Percentiles rank a stretch among this genome's conserved stretches.
These are phyloP conservation scores for Pimephales promelas DNA, from an alignment of 2,113 vertebrate species.

Conservation along the genomic window DNA sequence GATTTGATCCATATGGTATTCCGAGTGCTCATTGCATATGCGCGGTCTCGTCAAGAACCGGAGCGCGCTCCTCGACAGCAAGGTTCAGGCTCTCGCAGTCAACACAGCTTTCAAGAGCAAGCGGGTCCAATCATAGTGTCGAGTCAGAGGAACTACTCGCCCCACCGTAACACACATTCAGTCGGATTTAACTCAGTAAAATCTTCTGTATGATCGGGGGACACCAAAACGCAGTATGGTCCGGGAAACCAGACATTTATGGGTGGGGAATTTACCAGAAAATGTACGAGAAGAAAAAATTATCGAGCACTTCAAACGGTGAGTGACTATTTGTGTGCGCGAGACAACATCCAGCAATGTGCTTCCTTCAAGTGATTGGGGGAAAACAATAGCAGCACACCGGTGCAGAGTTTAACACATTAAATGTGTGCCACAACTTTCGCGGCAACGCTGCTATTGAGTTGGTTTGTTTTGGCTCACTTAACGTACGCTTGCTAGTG, in stretches of 20 bases:
- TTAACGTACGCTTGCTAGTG: slow-evolving; percentile 22
- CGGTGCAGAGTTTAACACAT: neutral
- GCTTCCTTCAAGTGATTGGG: neutral
- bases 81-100: slow-evolving; percentile 57
- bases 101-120: slow-evolving; percentile 68
- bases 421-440: slow-evolving; percentile 30
- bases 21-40: slow-evolving; percentile 45
- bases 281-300: slow-evolving; percentile 99
- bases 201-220: slow-evolving; percentile 79
- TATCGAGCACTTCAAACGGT: slow-evolving; percentile 99
- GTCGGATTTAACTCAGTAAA: slow-evolving; percentile 70
- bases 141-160: slow-evolving; percentile 68
- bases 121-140: slow-evolving; percentile 69
- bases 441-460: slow-evolving; percentile 19
- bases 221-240: slow-evolving; percentile 89
- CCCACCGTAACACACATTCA: slow-evolving; percentile 66
- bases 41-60: slow-evolving; percentile 77
- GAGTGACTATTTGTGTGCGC: slow-evolving; percentile 72
- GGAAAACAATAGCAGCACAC: neutral
- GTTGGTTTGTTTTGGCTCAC: slow-evolving; percentile 20
- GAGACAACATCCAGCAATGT: slow-evolving; percentile 29
- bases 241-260: slow-evolving; percentile 99
- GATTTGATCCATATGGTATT: slow-evolving; percentile 31
- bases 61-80: slow-evolving; percentile 74
- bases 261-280: slow-evolving; percentile 99